A percentile compares a stretch with the other conserved stretches of the same genome.
phyloP scores from a whole-genome alignment of 2,888 invertebrate genomes.

The Cantharis lateralis region DNA sequence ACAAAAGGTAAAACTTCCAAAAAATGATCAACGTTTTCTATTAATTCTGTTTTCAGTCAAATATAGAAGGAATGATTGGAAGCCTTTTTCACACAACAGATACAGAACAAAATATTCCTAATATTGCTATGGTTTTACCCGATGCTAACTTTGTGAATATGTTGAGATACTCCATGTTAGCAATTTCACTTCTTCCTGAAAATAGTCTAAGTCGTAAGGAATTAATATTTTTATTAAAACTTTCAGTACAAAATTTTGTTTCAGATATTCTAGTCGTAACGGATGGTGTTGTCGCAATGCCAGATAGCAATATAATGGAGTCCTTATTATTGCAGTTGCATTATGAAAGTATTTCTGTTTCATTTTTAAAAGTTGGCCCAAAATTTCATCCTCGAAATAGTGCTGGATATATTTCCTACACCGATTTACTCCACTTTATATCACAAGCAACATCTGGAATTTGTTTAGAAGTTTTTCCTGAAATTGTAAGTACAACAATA shows the following conservation, averaged over 20 bases:
- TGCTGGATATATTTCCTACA: slow-evolving; percentile 72
- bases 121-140: slow-evolving; percentile 65
- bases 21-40: not conserved
- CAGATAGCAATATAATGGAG: slow-evolving; percentile 75
- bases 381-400: slow-evolving; percentile 68
- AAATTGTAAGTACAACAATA: slow-evolving; percentile 54
- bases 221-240: not conserved
- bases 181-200: slow-evolving; percentile 74
- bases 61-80: slow-evolving; percentile 60
- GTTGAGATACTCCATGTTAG: slow-evolving; percentile 75
- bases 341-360: slow-evolving; percentile 73
- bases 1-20: slow-evolving; percentile 45
- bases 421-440: slow-evolving; percentile 75
- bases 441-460: slow-evolving; percentile 76
- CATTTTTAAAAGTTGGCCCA: slow-evolving; percentile 74
- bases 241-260: not conserved
- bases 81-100: slow-evolving; percentile 59
- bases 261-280: slow-evolving; percentile 73
- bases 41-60: slow-evolving; percentile 52
- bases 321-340: slow-evolving; percentile 73
- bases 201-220: slow-evolving; percentile 73
- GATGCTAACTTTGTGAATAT: slow-evolving; percentile 77
- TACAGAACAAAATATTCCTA: slow-evolving; percentile 52
- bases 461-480: slow-evolving; percentile 64
- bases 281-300: slow-evolving; percentile 74